Evolutionary conservation across 2,888 invertebrate species (phyloP), one percentile per base, ranked within the genome.

Genomic region (Luperina nickerlii): DNA sequence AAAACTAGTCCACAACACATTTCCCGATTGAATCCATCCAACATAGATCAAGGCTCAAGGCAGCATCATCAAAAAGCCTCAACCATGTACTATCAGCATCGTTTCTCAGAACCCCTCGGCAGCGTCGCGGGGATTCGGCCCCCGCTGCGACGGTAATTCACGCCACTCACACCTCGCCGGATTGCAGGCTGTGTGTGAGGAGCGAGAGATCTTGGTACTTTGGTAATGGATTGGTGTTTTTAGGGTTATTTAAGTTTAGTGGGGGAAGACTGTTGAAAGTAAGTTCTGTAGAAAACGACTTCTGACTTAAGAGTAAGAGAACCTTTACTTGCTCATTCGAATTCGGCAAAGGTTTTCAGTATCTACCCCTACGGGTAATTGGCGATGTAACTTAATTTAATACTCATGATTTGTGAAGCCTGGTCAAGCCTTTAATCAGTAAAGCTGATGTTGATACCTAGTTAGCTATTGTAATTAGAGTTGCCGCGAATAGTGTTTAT

Each of bases 71-170:
- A 89, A 77, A 86, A 84, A 78, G 82, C 79, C 86, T 82, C 85
- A 72, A 78, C 82, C 80, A 83, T 81, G 87, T 83, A 87, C 90
- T 92, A 93, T 90, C 90, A 83, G 90, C 89, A 85, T 89, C 89
- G 86, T 75, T 91, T 92, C 91, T 88, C 74, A 88, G 91, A 91
- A 92, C 81, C 83, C 83, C 81, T 82, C 85, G 85, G 81, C 74
- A 71, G 88, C 88, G 85, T 85, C 85, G 90, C 86, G 80, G 85
- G 91, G 91, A 84, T 85, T 85, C 86, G 90, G 63, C 89, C 93
- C 96, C 96, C 93, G 95, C 95, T 94, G 96, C 78, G 95, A 73
- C 93, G 92, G 95, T 96, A 96, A 96, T 95, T 95, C 96, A 95
- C 96, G 92, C 91, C 89, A 90, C 93, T 96, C 95, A 96, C 96